A percentile compares a stretch with the other conserved stretches of the same genome.
Conservation (phyloP, 2,888 invertebrate species). For the Amaurobius ferox region DNA sequence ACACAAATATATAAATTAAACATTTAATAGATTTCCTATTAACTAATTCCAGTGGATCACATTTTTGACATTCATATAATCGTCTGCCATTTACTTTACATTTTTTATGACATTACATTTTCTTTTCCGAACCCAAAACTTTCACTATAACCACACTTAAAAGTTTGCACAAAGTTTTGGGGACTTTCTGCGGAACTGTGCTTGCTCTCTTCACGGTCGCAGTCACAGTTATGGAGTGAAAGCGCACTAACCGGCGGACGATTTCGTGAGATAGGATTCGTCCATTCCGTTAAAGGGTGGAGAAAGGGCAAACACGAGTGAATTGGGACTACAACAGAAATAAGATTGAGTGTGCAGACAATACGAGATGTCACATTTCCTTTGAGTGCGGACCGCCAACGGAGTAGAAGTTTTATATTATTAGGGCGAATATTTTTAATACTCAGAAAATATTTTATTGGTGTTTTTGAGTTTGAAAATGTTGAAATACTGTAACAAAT, state of each 20-base stretch:
- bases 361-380: background rate
- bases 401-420: background rate
- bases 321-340: background rate
- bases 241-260: background rate
- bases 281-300: background rate
- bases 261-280: background rate
- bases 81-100: no score
- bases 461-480: background rate
- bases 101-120: no score
- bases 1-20: background rate
- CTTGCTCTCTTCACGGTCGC: background rate
- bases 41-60: background rate
- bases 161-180: background rate
- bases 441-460: background rate
- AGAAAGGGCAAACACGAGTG: background rate
- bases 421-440: background rate
- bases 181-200: background rate
- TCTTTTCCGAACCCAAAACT: background rate
- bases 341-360: background rate
- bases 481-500: background rate
- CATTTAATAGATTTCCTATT: background rate
- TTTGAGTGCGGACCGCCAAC: background rate
- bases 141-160: background rate
- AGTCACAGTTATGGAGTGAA: slow-evolving; percentile 5
- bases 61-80: background rate